phyloP scores from a whole-genome alignment of 2,113 vertebrate species.

The Axis porcinus region DNA sequence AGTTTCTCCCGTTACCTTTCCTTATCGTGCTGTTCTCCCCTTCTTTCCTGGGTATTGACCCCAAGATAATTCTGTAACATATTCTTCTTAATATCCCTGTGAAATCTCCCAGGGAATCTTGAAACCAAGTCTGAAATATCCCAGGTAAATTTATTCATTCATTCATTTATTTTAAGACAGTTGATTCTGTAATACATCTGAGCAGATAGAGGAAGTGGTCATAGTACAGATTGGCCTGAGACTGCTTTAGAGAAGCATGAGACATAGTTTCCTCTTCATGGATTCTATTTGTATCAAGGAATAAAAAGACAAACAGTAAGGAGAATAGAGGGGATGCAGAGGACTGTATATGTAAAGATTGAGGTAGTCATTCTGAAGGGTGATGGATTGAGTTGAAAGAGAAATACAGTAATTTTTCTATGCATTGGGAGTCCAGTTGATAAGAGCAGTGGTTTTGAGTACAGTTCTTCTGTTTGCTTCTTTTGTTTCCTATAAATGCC shows the following conservation, averaged over 20 bases:
- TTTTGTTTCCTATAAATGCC: background rate
- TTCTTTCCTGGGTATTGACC: background rate
- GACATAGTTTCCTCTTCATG: background rate
- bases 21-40: accelerated
- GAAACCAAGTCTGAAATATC: background rate
- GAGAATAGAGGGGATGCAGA: background rate
- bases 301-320: background rate
- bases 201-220: background rate
- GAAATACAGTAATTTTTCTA: background rate
- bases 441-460: background rate
- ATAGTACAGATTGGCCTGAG: background rate
- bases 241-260: background rate
- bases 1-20: accelerated
- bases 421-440: background rate
- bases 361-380: background rate
- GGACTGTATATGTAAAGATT: background rate
- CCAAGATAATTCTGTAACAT: background rate
- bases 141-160: background rate
- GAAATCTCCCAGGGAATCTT: background rate
- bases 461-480: background rate
- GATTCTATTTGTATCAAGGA: background rate
- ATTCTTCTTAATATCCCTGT: background rate
- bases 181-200: background rate
- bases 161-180: background rate
- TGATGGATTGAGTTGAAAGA: background rate